Evolutionary conservation across 2,888 invertebrate genomes (phyloP), one percentile per base, ranked within the genome.

Genomic region (Apodemia hepburni): DNA sequence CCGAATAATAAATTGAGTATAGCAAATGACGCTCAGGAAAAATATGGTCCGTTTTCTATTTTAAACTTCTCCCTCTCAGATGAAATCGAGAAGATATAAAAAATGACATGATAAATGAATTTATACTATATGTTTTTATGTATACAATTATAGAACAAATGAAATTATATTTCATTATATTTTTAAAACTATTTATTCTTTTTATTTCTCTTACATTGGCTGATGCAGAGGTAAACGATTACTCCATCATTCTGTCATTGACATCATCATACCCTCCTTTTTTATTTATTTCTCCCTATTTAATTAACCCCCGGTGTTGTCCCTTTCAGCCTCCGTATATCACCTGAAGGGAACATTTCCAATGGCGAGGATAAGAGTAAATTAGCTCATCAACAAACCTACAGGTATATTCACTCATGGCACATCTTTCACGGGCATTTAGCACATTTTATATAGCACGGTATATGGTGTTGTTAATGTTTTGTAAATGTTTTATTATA

Each of bases 331-430:
- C 88, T 92, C 81, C 92, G 92, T 85, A 90, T 92, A 80, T 93
- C 93, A 85, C 92, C 87, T 79, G 87, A 92, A 78, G 92, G 91
- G 81, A 87, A 90, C 80, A 93, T 94, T 79, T 92, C 93, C 68
- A 93, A 93, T 85, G 92, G 93, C 79, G 93, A 93, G 73, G 95
- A 95, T 81, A 95, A 94, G 87, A 89, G 89, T 93, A 87, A 94
- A 93, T 85, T 93, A 93, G 78, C 91, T 92, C 81, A 95, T 88
- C 95, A 95, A 80, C 95, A 96, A 90, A 95, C 95, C 65, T 95
- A 95, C 92, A 95, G 94, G 95, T 95, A 93, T 82, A 87, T 87
- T 69, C 71, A 77, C 75, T 75, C 75, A 73, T 70, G 22, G 51
- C 51, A 54, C 51, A 22, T 22, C 51, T 22, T 22, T 54, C 51